Evolutionary conservation across 2,888 invertebrate genomes (phyloP), one percentile per base, ranked within the genome.

Genomic region (Priocnemis perturbator): DNA sequence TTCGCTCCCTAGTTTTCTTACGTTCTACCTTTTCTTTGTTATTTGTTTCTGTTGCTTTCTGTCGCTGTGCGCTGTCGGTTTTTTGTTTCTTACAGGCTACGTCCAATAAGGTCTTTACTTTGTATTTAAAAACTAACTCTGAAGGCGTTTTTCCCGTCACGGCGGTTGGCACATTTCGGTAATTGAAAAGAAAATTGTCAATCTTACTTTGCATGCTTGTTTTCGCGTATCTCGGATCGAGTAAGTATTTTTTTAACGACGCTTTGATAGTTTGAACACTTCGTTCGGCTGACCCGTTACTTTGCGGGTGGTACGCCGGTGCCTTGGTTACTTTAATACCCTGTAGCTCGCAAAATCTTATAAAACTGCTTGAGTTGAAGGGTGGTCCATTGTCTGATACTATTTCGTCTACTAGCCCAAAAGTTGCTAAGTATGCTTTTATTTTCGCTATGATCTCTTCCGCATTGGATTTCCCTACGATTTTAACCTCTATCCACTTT

Each of bases 221-320:
- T 1, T 20, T 9, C 4, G 71, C 57, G 15, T 75, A 23, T 17
- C 66, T 69, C 11, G 17, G 15, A 19, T n/a, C n/a, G n/a, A n/a
- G n/a, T n/a, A n/a, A n/a, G n/a, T n/a, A n/a, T n/a, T 56, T 80
- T 55, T 78, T 77, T 17, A 77, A 61, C 19, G 20, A 63, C 14
- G 4, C 68, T 67, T 81, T 81, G 23, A 74, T 64, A 9, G 67
- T 67, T 62, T 78, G 71, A 2, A 80, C 78, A 0, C 61, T 64
- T 64, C 71, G 71, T 70, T 81, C 74, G 9, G 79, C 74, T 55
- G 64, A 21, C 50, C 79, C 78, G 63, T 79, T 80, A 50, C 73
- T 74, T 60, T 79, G 60, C 17, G 81, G 73, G 48, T 80, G 76
- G 64, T 82, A 81, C 1, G 77, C 69, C 45, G 74, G 72, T 61